phyloP scores from a whole-genome alignment of 2,888 invertebrate genomes.

The Amblyteles armatorius region DNA sequence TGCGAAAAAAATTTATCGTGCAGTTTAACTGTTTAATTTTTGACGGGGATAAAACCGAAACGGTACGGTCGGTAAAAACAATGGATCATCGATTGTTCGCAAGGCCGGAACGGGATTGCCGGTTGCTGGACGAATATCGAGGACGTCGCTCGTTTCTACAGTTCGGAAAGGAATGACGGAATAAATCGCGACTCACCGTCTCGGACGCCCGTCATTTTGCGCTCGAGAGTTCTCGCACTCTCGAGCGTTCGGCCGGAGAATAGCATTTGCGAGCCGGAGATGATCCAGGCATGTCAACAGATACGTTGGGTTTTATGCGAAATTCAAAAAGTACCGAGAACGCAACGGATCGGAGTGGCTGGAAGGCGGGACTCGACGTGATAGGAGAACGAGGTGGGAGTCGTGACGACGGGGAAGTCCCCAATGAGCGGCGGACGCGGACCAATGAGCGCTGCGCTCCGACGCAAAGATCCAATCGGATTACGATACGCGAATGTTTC shows the following conservation, averaged over 20 bases:
- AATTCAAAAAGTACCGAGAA: constrained; percentile 60
- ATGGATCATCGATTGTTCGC: not conserved
- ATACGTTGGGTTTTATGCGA: constrained; percentile 57
- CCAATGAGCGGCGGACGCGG: not conserved
- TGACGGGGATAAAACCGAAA: not conserved
- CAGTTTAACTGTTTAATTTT: not conserved
- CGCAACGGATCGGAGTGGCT: constrained; percentile 12
- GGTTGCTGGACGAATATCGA: not conserved
- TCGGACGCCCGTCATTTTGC: constrained; percentile 26
- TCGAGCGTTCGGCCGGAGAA: constrained; percentile 59
- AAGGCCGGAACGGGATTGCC: not conserved
- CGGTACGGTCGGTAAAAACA: not conserved
- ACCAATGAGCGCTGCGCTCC: not conserved
- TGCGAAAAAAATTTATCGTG: constrained; percentile 40
- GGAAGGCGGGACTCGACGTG: not conserved
- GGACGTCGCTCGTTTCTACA: not conserved
- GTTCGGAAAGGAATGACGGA: not conserved
- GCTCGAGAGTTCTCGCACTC: constrained; percentile 36
- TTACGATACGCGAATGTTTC: not conserved
- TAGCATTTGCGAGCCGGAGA: constrained; percentile 54
- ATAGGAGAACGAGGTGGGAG: constrained; percentile 3
- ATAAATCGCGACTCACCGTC: constrained; percentile 36
- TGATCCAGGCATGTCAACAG: constrained; percentile 60
- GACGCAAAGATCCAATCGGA: not conserved
- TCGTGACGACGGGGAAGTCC: not conserved